These are phyloP conservation scores for Cryptomyrus ogoouensis DNA, from an alignment of 2,113 vertebrate species.

Conservation along the genomic window DNA sequence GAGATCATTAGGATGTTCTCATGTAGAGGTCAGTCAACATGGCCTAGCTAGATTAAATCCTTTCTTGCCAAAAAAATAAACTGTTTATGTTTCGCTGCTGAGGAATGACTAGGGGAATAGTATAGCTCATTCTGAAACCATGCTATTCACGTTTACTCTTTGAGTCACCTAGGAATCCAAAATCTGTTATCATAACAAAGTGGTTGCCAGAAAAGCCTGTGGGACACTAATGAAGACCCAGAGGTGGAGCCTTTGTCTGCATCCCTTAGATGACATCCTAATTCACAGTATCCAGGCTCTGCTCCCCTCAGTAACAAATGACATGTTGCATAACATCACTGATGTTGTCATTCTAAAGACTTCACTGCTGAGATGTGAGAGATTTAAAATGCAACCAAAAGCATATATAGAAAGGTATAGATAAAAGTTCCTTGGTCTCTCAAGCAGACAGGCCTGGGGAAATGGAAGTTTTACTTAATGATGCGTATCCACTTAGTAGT, in stretches of 20 bases:
- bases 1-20: background rate
- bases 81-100: background rate
- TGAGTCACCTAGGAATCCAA: slow-evolving; percentile 7
- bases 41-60: background rate
- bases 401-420: background rate
- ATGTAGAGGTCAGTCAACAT: background rate
- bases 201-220: slow-evolving; percentile 37
- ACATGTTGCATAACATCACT: background rate
- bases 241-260: slow-evolving; percentile 35
- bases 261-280: slow-evolving; percentile 21
- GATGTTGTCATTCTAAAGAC: slow-evolving; percentile 33
- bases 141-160: background rate
- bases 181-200: slow-evolving; percentile 44
- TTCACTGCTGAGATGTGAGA: slow-evolving; percentile 12
- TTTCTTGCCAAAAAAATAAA: background rate
- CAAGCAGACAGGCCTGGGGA: background rate
- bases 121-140: background rate
- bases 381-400: background rate
- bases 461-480: background rate
- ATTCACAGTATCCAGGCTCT: slow-evolving; percentile 46
- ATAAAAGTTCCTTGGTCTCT: background rate
- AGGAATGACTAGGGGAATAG: background rate
- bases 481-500: background rate
- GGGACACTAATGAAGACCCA: slow-evolving; percentile 37
- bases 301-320: slow-evolving; percentile 35